Evolutionary conservation across 2,888 invertebrate species (phyloP).

Genomic region (Sinhomidia bicolor): DNA sequence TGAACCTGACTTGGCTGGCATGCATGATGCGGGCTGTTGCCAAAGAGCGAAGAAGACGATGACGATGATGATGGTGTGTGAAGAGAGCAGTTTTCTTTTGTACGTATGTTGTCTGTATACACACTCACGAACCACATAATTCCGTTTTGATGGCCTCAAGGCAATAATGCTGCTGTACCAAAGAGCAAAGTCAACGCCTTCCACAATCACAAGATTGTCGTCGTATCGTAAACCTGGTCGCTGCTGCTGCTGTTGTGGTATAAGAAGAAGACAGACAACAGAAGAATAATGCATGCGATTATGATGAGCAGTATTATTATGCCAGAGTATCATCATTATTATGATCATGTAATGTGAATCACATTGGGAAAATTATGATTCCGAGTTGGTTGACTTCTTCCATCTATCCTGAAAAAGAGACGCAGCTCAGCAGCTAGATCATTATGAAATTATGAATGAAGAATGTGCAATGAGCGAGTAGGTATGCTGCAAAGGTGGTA

Average conservation of each 20-base stretch:
- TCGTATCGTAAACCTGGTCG: conserved; percentile 33
- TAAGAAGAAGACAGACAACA: not conserved
- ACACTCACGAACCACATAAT: conserved; percentile 11
- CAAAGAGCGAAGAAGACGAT: not conserved
- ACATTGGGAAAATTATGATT: conserved; percentile 56
- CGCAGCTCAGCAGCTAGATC: conserved; percentile 10
- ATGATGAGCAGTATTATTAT: conserved; percentile 17
- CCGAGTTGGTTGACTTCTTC: conserved; percentile 27
- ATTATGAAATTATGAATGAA: conserved; percentile 55
- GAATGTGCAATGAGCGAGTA: conserved; percentile 21
- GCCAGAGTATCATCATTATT: not conserved
- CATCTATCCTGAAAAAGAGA: not conserved
- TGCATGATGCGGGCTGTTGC: not conserved
- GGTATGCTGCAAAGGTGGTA: conserved; percentile 34
- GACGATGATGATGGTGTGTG: conserved; percentile 9
- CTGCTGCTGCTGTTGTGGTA: not conserved
- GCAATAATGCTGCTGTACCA: conserved; percentile 33
- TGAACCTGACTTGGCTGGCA: not conserved
- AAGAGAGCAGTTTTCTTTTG: not conserved
- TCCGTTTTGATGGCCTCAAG: conserved; percentile 14
- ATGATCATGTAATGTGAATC: conserved; percentile 35
- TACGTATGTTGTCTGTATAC: no score
- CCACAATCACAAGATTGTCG: conserved; percentile 34
- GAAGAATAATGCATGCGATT: conserved; percentile 8
- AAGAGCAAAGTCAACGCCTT: conserved; percentile 66